A percentile compares a stretch with the other conserved stretches of the same genome.
phyloP scores from a whole-genome alignment of 2,888 invertebrate species.

The Cylloceria caligata region DNA sequence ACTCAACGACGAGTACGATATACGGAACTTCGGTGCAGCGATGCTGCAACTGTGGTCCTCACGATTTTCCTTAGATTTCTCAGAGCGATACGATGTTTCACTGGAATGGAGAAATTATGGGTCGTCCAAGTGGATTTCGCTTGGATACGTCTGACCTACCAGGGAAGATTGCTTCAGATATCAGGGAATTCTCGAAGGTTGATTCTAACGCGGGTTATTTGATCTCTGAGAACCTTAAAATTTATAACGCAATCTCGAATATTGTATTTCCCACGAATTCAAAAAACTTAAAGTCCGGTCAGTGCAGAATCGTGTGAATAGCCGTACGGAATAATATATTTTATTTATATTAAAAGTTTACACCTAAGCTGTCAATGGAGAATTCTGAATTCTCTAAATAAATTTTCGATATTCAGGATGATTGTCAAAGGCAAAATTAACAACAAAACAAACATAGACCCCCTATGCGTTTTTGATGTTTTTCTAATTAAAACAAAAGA shows the following conservation, averaged over 20 bases:
- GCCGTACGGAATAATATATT: background rate
- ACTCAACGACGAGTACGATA: conserved; percentile 25
- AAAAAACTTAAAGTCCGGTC: background rate
- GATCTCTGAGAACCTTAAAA: conserved; percentile 26
- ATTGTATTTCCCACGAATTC: background rate
- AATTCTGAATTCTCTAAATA: no score
- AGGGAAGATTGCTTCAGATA: conserved; percentile 10
- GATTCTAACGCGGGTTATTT: conserved; percentile 28
- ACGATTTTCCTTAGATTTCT: conserved; percentile 43
- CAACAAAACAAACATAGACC: no score
- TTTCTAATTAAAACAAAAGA: no score
- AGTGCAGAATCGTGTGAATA: background rate
- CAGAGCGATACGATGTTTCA: conserved; percentile 50
- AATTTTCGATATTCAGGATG: no score
- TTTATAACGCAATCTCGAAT: conserved; percentile 24
- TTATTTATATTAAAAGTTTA: background rate
- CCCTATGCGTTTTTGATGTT: no score
- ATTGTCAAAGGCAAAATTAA: no score
- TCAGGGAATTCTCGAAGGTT: conserved; percentile 36
- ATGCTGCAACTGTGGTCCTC: conserved; percentile 14
- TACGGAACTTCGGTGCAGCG: conserved; percentile 41
- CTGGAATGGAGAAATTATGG: conserved; percentile 60
- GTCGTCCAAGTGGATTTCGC: conserved; percentile 41
- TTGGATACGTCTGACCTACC: conserved; percentile 15
- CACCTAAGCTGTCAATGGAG: no score